Evolutionary conservation across 92 coral and sea anemone genomes (phyloP), one percentile per base, ranked within the genome.

Genomic region (Diadumene lineata): DNA sequence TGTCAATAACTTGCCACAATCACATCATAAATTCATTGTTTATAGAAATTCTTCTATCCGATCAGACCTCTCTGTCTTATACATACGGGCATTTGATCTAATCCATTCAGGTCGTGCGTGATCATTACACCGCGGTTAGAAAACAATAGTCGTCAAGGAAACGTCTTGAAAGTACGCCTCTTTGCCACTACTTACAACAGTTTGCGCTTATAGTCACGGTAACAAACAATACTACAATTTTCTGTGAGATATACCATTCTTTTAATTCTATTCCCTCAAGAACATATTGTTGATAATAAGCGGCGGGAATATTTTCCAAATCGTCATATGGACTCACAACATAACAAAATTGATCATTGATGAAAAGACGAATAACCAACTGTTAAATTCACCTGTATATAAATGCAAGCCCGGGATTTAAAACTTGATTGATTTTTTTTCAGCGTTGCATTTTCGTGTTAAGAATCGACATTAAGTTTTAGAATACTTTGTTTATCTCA

Each of bases 21-120:
- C 84, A 81, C 92, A 85, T 84, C 87, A 87, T 87, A 67, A 87
- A 87, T 67, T 83, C 70, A 69, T 79, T 85, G 89, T 85, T 85
- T 85, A 79, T 77, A 72, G 81, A 72, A 34, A 43, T 43, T 78
- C 82, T 73, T 78, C 82, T 56, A 73, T 60, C 73, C 69, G 82
- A 78, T 67, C 81, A 78, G 82, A 78, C 82, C 82, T 43, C n/a
- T n/a, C 43, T 78, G 76, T 24, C 70, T 67, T 75, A 38, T 67
- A 78, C 82, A 78, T 78, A 78, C 82, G 82, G 82, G 82, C 16
- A 78, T 74, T 34, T 62, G 65, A 48, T 22, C 15, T 56, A 23
- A 56, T 23, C 77, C 23, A 56, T 72, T 56, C n/a, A n/a, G 56
- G 46, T 43, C 27, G 43, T 72, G 77, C 77, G 77, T 72, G 77